Conservation (phyloP, 2,888 invertebrate genomes). For the Brenthis daphne region DNA sequence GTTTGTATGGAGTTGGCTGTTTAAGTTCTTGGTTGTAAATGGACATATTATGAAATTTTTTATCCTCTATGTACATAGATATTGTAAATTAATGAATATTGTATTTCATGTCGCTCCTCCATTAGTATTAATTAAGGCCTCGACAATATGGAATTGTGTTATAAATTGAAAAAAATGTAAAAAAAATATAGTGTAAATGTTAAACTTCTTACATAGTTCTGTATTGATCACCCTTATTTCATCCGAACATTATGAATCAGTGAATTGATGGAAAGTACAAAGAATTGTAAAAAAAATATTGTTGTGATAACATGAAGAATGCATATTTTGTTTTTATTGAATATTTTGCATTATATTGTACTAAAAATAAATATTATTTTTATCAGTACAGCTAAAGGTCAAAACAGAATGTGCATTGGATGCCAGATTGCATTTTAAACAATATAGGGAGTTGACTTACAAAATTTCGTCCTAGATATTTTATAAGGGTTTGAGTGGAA, state of each 20-base stretch:
- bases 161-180: constrained; percentile 62
- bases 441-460: constrained; percentile 49
- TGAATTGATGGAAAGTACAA: constrained; percentile 63
- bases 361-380: constrained; percentile 17
- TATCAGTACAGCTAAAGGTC: constrained; percentile 15
- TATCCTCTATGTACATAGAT: constrained; percentile 28
- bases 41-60: constrained; percentile 12
- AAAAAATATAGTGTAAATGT: constrained; percentile 57
- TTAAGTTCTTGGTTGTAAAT: constrained; percentile 24
- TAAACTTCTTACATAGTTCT: constrained; percentile 41
- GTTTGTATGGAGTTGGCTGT: constrained; percentile 9
- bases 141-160: constrained; percentile 73
- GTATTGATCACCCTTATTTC: constrained; percentile 35
- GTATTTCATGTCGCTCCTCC: constrained; percentile 40
- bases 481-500: constrained; percentile 39
- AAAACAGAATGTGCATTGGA: constrained; percentile 36
- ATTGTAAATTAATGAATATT: constrained; percentile 32
- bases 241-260: constrained; percentile 42
- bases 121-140: constrained; percentile 48
- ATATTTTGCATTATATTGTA: constrained; percentile 26
- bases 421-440: constrained; percentile 48
- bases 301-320: constrained; percentile 51
- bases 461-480: constrained; percentile 47
- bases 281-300: constrained; percentile 45
- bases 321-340: constrained; percentile 39